These are phyloP conservation scores for Plagodis pulveraria DNA, from an alignment of 2,888 invertebrate species.

Conservation along the genomic window DNA sequence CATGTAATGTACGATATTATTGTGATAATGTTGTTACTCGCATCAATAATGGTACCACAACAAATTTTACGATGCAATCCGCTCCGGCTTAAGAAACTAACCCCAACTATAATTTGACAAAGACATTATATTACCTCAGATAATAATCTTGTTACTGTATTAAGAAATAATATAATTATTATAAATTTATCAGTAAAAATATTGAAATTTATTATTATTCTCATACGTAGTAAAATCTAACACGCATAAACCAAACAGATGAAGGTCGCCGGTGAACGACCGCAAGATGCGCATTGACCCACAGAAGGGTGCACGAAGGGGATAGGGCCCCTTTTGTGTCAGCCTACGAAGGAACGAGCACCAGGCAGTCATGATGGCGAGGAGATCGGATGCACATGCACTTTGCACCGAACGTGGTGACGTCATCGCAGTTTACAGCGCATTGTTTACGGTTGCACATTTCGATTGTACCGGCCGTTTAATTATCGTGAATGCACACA, in stretches of 20 bases:
- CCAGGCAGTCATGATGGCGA: constrained; percentile 76
- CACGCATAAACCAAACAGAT: constrained; percentile 40
- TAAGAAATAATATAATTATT: too few species aligned
- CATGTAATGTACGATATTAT: too few species aligned
- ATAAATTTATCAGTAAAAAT: too few species aligned
- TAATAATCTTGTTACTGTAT: too few species aligned
- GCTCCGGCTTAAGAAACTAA: too few species aligned
- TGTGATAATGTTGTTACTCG: too few species aligned
- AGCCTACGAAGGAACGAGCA: constrained; percentile 79
- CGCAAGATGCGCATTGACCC: constrained; percentile 76
- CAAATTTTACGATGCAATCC: too few species aligned
- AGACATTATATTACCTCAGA: too few species aligned
- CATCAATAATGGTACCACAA: too few species aligned
- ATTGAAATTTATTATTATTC: too few species aligned
- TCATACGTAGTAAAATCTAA: not conserved
- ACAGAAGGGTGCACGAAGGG: constrained; percentile 82
- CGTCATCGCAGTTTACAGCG: constrained; percentile 69
- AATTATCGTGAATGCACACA: constrained; percentile 23
- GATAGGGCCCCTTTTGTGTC: constrained; percentile 84
- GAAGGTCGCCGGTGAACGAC: constrained; percentile 66
- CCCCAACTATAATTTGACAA: too few species aligned
- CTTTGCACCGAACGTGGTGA: constrained; percentile 83
- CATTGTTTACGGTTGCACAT: constrained; percentile 76
- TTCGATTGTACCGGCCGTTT: constrained; percentile 54
- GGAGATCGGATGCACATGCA: constrained; percentile 82